Conservation (phyloP, 2,113 vertebrate genomes). For the Psittacula cyanocephala region DNA sequence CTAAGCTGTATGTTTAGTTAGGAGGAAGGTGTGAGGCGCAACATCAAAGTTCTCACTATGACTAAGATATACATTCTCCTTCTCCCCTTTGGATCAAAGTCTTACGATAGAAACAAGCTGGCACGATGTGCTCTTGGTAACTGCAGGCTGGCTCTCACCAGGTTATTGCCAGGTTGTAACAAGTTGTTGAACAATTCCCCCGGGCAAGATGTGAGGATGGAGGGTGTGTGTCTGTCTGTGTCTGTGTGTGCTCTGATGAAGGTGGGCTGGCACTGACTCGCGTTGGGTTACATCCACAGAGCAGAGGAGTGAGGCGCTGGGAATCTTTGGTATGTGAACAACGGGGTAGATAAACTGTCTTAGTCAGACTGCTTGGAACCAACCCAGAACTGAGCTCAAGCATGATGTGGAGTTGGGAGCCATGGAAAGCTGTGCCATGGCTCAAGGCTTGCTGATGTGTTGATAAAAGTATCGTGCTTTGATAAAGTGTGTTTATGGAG, state of each 20-base stretch:
- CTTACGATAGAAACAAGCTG: not conserved
- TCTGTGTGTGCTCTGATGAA: not conserved
- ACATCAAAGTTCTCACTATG: not conserved
- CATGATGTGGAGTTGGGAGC: not conserved
- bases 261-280: not conserved
- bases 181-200: not conserved
- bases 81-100: not conserved
- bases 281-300: not conserved
- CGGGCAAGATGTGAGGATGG: not conserved
- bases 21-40: not conserved
- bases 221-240: not conserved
- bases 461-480: not conserved
- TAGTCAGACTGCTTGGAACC: not conserved
- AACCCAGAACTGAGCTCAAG: not conserved
- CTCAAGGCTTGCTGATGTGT: not conserved
- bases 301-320: not conserved
- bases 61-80: not conserved
- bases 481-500: not conserved
- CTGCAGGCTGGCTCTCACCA: not conserved
- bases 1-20: not conserved
- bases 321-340: not conserved
- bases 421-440: not conserved
- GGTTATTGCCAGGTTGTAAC: not conserved
- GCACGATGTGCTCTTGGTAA: not conserved
- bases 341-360: not conserved